Evolutionary conservation across 2,888 invertebrate species (phyloP), one percentile per base, ranked within the genome.

Genomic region (Cheilosia soror): DNA sequence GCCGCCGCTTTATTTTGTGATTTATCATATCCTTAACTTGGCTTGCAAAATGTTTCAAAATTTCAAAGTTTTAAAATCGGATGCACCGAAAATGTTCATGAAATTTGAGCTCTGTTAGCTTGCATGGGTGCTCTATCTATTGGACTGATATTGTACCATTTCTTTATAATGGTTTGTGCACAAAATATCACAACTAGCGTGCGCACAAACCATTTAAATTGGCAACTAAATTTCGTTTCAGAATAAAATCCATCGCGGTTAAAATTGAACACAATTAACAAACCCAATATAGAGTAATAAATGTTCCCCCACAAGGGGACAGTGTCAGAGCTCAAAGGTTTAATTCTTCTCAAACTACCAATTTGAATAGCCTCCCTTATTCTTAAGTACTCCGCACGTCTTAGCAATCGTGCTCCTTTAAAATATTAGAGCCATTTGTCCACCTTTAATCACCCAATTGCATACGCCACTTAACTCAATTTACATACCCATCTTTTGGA

Each of bases 391-490:
- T 40, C n/a, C 15, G 15, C 15, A 29, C 15, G 29, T 44, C 42
- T 40, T 47, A 31, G 33, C 47, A 72, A 63, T 53, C 55, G 51
- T 66, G 33, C 37, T 53, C 57, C 75, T 73, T 62, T 84, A 71
- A 84, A 76, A 75, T 84, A 84, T 80, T 72, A 69, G 42, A 72
- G 44, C 72, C 81, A 85, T 85, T 85, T 85, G 81, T 85, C 80
- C 76, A 76, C 85, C 76, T 85, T 81, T 85, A 77, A 85, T 85
- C 80, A 85, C 76, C 85, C 80, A 81, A 85, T 85, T 85, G 72
- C 80, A 84, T 84, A 62, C 65, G 71, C 81, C 81, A 85, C 76
- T 85, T 85, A 77, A 76, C 81, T 85, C 57, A 81, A 85, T 85
- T 85, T 85, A 85, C 85, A 85, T 85, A 85, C 76, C 85, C 53